Percentiles rank a stretch among this genome's conserved stretches.
Conservation (phyloP, 2,797 vertebrate species). For the Paguma larvata region DNA sequence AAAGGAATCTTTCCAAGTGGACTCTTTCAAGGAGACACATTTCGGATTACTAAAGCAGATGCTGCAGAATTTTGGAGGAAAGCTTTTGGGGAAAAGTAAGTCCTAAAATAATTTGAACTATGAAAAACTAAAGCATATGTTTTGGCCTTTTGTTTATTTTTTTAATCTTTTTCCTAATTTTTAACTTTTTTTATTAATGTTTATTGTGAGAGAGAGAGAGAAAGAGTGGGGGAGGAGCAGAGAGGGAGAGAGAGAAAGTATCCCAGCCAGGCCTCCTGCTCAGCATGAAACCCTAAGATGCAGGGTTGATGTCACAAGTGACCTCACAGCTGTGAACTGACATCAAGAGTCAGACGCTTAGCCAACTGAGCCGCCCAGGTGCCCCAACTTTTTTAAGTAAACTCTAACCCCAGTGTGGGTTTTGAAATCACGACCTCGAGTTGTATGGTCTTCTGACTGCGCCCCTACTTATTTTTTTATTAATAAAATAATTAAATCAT, state of each 20-base stretch:
- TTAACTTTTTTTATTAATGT: not conserved
- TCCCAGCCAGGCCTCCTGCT: too few species aligned
- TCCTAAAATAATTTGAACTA: conserved; percentile 43
- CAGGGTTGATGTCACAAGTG: too few species aligned
- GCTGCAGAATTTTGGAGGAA: conserved; percentile 99
- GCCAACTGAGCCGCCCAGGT: too few species aligned
- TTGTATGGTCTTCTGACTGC: not conserved
- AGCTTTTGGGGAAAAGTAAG: conserved; percentile 98
- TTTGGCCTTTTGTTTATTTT: not conserved
- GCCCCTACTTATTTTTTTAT: not conserved
- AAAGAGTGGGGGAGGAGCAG: too few species aligned
- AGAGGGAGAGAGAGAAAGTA: too few species aligned
- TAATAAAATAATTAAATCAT: conserved; percentile 35
- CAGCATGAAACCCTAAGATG: too few species aligned
- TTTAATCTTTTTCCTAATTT: not conserved
- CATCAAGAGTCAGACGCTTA: too few species aligned
- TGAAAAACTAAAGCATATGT: not conserved
- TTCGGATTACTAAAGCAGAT: conserved; percentile 99
- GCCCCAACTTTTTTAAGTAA: not conserved
- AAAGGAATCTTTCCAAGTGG: conserved; percentile 99
- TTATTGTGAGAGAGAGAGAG: too few species aligned
- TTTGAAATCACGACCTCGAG: not conserved
- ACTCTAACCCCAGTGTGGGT: not conserved
- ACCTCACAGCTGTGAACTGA: too few species aligned
- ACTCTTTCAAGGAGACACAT: conserved; percentile 97